Base-by-base conservation (phyloP, 1,140 invertebrate species). In the Pseudoatta argentina region DNA sequence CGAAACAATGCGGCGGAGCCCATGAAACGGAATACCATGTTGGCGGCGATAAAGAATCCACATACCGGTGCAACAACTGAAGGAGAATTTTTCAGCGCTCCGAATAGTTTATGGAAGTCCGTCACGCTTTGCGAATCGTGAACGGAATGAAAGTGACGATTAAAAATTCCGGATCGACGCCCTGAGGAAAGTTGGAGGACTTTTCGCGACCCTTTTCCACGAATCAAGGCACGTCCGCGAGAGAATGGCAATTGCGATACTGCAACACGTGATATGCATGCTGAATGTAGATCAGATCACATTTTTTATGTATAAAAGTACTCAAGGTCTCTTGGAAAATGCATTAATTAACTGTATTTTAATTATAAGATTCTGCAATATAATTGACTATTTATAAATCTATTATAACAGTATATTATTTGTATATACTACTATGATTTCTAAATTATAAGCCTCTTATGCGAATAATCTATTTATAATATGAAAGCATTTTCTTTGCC, bases 41-140 rank as follows among this genome's bases (percentile, higher is more conserved):
- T 78, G 89, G 39, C 78, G 63, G n/a, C 14, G 66, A 18, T 66
- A 73, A 88, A 72, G 76, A 90, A 90, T 86, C 66, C 71, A 72
- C 69, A 82, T 90, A 75, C 75, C 89, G 77, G 69, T 34, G 59
- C n/a, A 63, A 77, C 87, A 88, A 86, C 71, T 83, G 91, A 93
- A 92, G 91, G 92, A 85, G 86, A 92, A 91, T 90, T 93, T 91
- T 91, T 86, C 75, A 91, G 82, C 87, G 91, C 89, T 90, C 81
- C 57, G 85, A 86, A 85, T 86, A 90, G 86, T 78, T 85, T 86
- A 27, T 64, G 55, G 77, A 86, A 83, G 79, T 88, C 86, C 67
- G 91, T 86, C 81, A 91, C 85, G 89, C 89, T 90, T 82, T 57
- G 66, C 71, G 87, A 39, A 83, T 87, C 83, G 78, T 81, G 86